Evolutionary conservation across 2,113 vertebrate species (phyloP).

Genomic region (Rhea pennata): DNA sequence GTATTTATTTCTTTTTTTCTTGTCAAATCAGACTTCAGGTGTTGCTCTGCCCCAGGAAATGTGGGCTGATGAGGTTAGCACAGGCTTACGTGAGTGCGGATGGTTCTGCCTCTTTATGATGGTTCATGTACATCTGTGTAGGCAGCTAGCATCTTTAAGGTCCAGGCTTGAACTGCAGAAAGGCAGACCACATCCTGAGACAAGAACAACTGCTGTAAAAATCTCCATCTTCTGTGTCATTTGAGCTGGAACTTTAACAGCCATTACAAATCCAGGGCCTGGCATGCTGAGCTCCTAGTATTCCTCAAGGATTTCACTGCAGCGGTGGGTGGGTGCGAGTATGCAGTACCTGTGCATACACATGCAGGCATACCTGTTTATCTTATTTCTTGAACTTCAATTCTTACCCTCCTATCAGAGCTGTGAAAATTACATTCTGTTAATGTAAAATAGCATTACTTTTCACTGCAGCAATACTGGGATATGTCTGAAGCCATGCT

Average conservation of each 20-base stretch:
- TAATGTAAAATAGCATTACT: rapidly evolving
- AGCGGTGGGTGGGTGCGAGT: no score
- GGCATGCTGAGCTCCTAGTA: background rate
- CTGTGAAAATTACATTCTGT: background rate
- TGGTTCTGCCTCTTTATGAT: background rate
- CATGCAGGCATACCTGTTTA: rapidly evolving
- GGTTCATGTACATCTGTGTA: background rate
- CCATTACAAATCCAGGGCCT: background rate
- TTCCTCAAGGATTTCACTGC: background rate
- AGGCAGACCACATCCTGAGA: background rate
- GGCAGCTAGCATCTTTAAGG: background rate
- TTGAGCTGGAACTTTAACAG: background rate
- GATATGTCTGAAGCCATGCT: background rate
- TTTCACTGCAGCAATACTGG: background rate
- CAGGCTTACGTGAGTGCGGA: background rate
- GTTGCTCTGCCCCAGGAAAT: background rate
- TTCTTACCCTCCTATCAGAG: background rate
- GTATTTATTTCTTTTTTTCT: background rate
- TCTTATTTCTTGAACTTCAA: background rate
- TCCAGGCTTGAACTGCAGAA: background rate
- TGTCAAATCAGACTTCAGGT: background rate
- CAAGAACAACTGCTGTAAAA: background rate
- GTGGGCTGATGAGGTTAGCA: background rate
- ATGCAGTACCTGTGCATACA: rapidly evolving
- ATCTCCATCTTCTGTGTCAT: background rate